Evolutionary conservation across 2,113 vertebrate species (phyloP).

Genomic region (Paralichthys olivaceus): DNA sequence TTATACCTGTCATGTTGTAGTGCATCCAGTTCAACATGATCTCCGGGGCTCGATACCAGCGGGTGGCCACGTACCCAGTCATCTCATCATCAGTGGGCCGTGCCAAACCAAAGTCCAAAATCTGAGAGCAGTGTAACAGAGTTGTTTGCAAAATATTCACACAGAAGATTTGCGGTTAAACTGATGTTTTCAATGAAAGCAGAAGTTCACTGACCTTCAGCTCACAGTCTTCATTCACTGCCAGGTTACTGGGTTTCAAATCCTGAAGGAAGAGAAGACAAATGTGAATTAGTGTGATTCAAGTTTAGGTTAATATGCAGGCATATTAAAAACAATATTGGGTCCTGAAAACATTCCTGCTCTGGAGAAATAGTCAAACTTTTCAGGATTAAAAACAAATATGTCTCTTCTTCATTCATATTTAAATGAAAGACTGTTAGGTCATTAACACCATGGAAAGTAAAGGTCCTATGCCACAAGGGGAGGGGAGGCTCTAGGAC

Average conservation of each 20-base stretch:
- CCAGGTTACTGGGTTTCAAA: constrained; percentile 97
- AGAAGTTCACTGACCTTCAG: constrained; percentile 87
- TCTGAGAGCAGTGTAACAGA: constrained; percentile 75
- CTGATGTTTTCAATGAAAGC: not conserved
- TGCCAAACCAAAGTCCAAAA: constrained; percentile 97
- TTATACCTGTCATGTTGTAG: constrained; percentile 98
- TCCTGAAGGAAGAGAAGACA: constrained; percentile 82
- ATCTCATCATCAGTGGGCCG: constrained; percentile 98
- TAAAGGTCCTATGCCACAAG: constrained; percentile 25
- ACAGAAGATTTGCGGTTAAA: not conserved
- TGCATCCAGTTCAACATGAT: constrained; percentile 99
- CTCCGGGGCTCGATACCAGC: constrained; percentile 98
- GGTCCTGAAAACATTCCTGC: not conserved
- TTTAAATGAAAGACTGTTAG: not conserved
- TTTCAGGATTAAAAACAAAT: not conserved
- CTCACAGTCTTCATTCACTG: constrained; percentile 99
- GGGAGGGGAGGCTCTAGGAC: not conserved
- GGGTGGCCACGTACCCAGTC: constrained; percentile 97
- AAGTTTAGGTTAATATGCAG: not conserved
- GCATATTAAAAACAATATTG: not conserved
- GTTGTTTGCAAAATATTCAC: not conserved
- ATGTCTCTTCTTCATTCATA: not conserved
- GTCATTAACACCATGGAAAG: constrained; percentile 8
- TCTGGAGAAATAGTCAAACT: not conserved
- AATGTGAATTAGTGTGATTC: not conserved